phyloP scores from a whole-genome alignment of 2,888 invertebrate genomes.

The Drepana falcataria region DNA sequence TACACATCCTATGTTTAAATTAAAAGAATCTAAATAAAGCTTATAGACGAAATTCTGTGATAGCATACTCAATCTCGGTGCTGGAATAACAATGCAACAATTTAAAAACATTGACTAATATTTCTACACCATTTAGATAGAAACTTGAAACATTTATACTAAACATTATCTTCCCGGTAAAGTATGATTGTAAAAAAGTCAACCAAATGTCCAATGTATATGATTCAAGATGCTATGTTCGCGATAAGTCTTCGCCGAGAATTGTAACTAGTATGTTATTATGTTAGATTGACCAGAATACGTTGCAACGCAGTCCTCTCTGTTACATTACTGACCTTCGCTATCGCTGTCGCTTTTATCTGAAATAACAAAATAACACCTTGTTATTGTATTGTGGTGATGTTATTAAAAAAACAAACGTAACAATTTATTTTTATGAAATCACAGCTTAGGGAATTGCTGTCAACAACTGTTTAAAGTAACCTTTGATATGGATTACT shows the following conservation, averaged over 20 bases:
- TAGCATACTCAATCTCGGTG: slow-evolving; percentile 23
- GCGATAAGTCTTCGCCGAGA: slow-evolving; percentile 34
- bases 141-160: not conserved
- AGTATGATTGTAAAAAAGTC: not conserved
- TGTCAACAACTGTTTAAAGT: not conserved
- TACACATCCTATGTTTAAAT: slow-evolving; percentile 53
- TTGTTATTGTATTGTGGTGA: not conserved
- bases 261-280: slow-evolving; percentile 66
- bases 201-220: not conserved
- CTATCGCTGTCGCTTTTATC: slow-evolving; percentile 97
- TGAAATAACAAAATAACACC: slow-evolving; percentile 63
- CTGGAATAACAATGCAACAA: slow-evolving; percentile 2
- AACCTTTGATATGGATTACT: not conserved
- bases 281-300: slow-evolving; percentile 78
- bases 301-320: slow-evolving; percentile 60
- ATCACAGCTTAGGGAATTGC: slow-evolving; percentile 8
- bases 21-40: slow-evolving; percentile 54
- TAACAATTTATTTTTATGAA: slow-evolving; percentile 7
- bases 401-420: slow-evolving; percentile 14
- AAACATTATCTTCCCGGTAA: not conserved
- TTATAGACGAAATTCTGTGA: slow-evolving; percentile 56
- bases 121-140: not conserved
- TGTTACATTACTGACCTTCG: slow-evolving; percentile 87
- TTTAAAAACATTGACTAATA: slow-evolving; percentile 1
- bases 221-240: not conserved